Conservation (phyloP, 2,888 invertebrate genomes). For the Drosophila mimetica region DNA sequence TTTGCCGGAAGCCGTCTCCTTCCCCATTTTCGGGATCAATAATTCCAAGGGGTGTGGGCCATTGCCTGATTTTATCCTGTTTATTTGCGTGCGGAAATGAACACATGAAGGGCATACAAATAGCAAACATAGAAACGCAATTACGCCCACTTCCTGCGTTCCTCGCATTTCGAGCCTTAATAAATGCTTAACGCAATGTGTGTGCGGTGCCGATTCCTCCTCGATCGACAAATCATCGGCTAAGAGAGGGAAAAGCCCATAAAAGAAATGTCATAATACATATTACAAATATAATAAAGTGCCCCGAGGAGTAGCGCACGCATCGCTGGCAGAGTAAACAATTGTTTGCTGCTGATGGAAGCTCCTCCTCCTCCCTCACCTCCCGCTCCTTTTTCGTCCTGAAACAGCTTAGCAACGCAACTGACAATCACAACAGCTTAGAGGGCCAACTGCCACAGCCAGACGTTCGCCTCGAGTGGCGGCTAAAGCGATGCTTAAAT, state of each 20-base stretch:
- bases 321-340: slow-evolving; percentile 50
- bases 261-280: slow-evolving; percentile 75
- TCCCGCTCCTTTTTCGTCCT: not conserved
- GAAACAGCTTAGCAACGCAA: slow-evolving; percentile 42
- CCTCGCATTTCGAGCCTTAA: slow-evolving; percentile 49
- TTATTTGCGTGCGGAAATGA: slow-evolving; percentile 78
- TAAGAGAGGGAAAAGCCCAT: slow-evolving; percentile 29
- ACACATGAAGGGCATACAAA: slow-evolving; percentile 73
- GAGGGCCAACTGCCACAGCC: slow-evolving; percentile 34
- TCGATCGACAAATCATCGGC: slow-evolving; percentile 58
- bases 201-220: slow-evolving; percentile 18
- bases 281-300: slow-evolving; percentile 79
- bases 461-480: slow-evolving; percentile 53
- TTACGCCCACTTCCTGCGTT: slow-evolving; percentile 71
- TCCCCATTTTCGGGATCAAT: slow-evolving; percentile 23
- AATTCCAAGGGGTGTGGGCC: slow-evolving; percentile 14
- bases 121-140: slow-evolving; percentile 75
- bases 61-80: slow-evolving; percentile 55
- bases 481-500: slow-evolving; percentile 77
- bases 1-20: slow-evolving; percentile 9
- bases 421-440: slow-evolving; percentile 52
- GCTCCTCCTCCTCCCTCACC: not conserved
- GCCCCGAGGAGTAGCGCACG: slow-evolving; percentile 62
- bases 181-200: slow-evolving; percentile 37
- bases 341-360: slow-evolving; percentile 57